Percentiles rank a stretch among this genome's conserved stretches.
Conservation (phyloP, 2,797 vertebrate species). For the Sebastes variabilis region DNA sequence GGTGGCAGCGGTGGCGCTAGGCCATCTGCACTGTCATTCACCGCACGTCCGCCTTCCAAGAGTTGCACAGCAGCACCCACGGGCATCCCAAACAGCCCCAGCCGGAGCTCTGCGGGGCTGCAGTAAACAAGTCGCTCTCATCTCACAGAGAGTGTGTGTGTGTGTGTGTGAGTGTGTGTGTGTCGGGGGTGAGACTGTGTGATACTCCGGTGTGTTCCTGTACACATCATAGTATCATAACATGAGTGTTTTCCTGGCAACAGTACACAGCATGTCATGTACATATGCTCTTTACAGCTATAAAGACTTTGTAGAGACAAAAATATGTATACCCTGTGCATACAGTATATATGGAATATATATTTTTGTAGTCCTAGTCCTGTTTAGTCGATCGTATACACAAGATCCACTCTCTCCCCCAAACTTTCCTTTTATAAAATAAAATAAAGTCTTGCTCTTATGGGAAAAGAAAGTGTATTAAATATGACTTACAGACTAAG, state of each 20-base stretch:
- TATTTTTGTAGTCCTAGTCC: not conserved
- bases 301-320: not conserved
- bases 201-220: slow-evolving; percentile 32
- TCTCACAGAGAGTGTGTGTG: slow-evolving; percentile 18
- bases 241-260: not conserved
- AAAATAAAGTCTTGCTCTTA: slow-evolving; percentile 1
- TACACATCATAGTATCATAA: slow-evolving; percentile 11
- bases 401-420: not conserved
- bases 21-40: slow-evolving; percentile 78
- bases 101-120: slow-evolving; percentile 63
- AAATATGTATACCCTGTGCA: not conserved
- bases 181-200: not conserved
- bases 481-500: slow-evolving; percentile 45
- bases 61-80: slow-evolving; percentile 67
- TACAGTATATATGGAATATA: not conserved
- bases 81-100: slow-evolving; percentile 73
- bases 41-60: slow-evolving; percentile 62
- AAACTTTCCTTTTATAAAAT: slow-evolving; percentile 7
- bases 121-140: slow-evolving; percentile 77
- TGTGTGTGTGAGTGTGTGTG: not conserved
- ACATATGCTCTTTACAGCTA: not conserved
- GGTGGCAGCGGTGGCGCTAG: slow-evolving; percentile 63
- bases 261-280: not conserved
- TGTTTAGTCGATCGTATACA: not conserved
- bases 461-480: slow-evolving; percentile 25